phyloP scores from a whole-genome alignment of 2,113 vertebrate species.

The Damaliscus lunatus region DNA sequence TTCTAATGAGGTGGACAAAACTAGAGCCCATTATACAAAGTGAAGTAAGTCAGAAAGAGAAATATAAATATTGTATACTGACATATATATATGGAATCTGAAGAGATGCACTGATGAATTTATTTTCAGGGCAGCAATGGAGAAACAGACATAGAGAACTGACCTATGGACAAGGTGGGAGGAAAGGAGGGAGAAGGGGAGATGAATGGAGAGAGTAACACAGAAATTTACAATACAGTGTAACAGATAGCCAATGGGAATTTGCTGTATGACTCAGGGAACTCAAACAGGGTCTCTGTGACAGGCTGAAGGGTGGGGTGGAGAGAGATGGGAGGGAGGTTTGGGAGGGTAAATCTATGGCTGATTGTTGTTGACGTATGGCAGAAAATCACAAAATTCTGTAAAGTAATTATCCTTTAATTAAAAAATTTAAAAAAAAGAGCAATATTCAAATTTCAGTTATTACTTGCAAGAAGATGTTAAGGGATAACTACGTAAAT shows the following conservation, averaged over 20 bases:
- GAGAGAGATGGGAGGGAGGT: not conserved
- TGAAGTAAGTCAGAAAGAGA: not conserved
- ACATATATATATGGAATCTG: not conserved
- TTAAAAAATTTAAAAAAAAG: not conserved
- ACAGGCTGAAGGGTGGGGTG: not conserved
- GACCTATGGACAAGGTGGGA: not conserved
- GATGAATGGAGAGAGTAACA: not conserved
- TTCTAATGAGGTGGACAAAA: not conserved
- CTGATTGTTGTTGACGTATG: not conserved
- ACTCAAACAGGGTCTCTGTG: not conserved
- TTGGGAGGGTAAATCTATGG: not conserved
- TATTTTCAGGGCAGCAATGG: not conserved
- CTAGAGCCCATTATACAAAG: not conserved
- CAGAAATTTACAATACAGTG: not conserved
- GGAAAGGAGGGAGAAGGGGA: not conserved
- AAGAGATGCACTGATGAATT: not conserved
- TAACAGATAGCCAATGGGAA: not conserved
- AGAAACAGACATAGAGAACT: not conserved
- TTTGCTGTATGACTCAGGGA: not conserved
- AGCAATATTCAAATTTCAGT: not conserved
- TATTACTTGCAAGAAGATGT: not conserved
- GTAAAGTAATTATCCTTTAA: not conserved
- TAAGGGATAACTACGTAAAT: conserved; percentile 10
- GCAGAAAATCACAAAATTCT: not conserved
- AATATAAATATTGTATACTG: not conserved